phyloP scores from a whole-genome alignment of 2,113 vertebrate species.

The Cyphomyrus discorhynchus region DNA sequence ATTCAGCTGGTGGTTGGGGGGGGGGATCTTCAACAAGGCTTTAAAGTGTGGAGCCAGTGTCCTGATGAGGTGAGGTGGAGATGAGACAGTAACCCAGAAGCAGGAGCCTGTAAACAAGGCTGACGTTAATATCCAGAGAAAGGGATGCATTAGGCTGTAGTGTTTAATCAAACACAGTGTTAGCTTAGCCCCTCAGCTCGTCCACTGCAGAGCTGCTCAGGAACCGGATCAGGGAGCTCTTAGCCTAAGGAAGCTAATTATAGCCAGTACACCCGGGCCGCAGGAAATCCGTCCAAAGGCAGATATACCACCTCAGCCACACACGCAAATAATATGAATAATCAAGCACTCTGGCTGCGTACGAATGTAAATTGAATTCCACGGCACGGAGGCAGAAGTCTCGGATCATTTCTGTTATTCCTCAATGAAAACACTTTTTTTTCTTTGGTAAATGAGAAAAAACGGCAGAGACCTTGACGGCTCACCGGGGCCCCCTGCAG shows the following conservation, averaged over 20 bases:
- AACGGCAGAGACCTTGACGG: slow-evolving; percentile 25
- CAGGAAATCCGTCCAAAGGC: slow-evolving; percentile 57
- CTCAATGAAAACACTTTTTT: slow-evolving; percentile 62
- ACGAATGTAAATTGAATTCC: slow-evolving; percentile 67
- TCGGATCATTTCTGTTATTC: slow-evolving; percentile 65
- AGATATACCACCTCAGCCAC: slow-evolving; percentile 50
- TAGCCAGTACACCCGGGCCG: slow-evolving; percentile 21
- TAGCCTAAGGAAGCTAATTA: slow-evolving; percentile 22
- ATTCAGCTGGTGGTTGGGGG: slow-evolving; percentile 25
- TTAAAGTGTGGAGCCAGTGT: slow-evolving; percentile 3
- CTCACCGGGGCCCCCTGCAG: not conserved
- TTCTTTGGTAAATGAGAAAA: slow-evolving; percentile 43
- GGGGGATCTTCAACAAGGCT: slow-evolving; percentile 9
- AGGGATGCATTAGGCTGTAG: not conserved
- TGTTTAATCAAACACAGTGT: slow-evolving; percentile 16
- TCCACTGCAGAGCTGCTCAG: not conserved
- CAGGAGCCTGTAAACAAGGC: not conserved
- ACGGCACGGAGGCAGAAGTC: slow-evolving; percentile 48
- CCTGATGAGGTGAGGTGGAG: not conserved
- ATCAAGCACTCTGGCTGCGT: slow-evolving; percentile 59
- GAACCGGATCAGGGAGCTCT: not conserved
- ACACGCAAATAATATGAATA: slow-evolving; percentile 51
- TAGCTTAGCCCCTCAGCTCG: not conserved
- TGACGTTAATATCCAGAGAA: not conserved
- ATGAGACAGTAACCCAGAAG: not conserved